These are phyloP conservation scores for Pygoscelis adeliae DNA, from an alignment of 2,113 vertebrate genomes.

Conservation along the genomic window DNA sequence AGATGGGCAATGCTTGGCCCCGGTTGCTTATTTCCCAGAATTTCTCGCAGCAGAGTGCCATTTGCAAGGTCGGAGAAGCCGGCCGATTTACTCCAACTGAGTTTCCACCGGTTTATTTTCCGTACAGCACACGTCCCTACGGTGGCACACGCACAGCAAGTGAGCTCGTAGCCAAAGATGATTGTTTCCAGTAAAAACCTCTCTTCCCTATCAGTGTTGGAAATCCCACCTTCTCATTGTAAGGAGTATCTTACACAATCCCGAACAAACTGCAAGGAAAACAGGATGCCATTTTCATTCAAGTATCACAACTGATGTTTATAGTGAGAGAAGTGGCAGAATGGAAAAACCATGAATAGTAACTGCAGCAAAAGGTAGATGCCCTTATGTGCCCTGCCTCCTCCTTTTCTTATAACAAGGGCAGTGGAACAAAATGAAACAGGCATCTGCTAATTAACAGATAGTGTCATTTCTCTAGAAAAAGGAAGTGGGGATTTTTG, in stretches of 20 bases:
- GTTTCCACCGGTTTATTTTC: background rate
- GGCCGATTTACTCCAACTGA: background rate
- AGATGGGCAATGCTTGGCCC: background rate
- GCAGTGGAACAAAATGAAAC: conserved; percentile 21
- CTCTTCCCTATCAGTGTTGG: background rate
- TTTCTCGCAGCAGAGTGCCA: background rate
- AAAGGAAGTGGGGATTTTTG: conserved; percentile 43
- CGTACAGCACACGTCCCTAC: rapidly evolving
- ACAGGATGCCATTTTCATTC: background rate
- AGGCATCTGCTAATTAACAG: background rate
- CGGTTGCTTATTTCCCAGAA: background rate
- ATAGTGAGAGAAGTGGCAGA: background rate
- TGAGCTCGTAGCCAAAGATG: too few species aligned
- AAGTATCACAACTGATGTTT: background rate
- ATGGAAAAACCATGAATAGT: background rate
- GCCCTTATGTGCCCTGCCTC: background rate
- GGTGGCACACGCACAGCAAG: rapidly evolving
- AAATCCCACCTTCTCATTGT: background rate
- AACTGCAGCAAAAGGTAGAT: background rate
- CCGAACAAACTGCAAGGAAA: background rate
- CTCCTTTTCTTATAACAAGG: background rate
- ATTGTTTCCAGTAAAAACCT: background rate
- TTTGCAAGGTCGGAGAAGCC: background rate
- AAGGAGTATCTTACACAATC: background rate
- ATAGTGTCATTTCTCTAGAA: conserved; percentile 47